Evolutionary conservation across 2,888 invertebrate species (phyloP).

Genomic region (Apeira syringaria): DNA sequence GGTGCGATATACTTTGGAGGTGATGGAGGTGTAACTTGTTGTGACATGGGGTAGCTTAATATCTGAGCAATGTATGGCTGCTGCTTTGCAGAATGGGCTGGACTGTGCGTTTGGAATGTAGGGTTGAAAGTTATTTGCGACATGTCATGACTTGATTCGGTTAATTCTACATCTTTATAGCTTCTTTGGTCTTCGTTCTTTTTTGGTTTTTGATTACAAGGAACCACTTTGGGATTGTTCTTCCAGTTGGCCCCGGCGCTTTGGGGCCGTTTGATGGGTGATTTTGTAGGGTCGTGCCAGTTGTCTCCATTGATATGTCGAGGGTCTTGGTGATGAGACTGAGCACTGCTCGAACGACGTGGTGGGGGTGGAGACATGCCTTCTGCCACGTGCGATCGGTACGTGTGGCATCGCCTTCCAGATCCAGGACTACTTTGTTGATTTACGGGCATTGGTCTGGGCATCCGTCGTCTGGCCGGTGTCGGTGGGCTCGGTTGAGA

Average conservation of each 20-base stretch:
- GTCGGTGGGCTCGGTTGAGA: slow-evolving; percentile 68
- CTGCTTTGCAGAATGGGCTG: slow-evolving; percentile 70
- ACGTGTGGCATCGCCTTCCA: slow-evolving; percentile 51
- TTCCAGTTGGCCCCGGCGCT: slow-evolving; percentile 75
- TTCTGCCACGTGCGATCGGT: slow-evolving; percentile 64
- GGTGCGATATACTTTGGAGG: slow-evolving; percentile 75
- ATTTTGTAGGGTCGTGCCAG: slow-evolving; percentile 69
- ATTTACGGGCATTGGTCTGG: slow-evolving; percentile 62
- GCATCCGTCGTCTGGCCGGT: slow-evolving; percentile 60
- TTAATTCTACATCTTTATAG: slow-evolving; percentile 53
- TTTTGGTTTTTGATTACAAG: slow-evolving; percentile 66
- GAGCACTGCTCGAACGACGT: slow-evolving; percentile 65
- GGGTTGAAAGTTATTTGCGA: slow-evolving; percentile 79
- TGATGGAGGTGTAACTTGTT: slow-evolving; percentile 73
- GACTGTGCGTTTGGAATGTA: slow-evolving; percentile 81
- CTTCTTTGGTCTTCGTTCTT: slow-evolving; percentile 66
- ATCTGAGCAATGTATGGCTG: slow-evolving; percentile 79
- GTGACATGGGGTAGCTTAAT: slow-evolving; percentile 73
- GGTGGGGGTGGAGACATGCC: slow-evolving; percentile 73
- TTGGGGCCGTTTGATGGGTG: slow-evolving; percentile 73
- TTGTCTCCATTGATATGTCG: slow-evolving; percentile 67
- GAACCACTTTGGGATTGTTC: slow-evolving; percentile 69
- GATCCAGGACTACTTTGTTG: slow-evolving; percentile 66
- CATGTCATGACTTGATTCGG: slow-evolving; percentile 57
- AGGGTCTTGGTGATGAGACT: slow-evolving; percentile 60